phyloP scores from a whole-genome alignment of 35 echinoderm and acorn worm species.

The Apostichopus parvimensis region DNA sequence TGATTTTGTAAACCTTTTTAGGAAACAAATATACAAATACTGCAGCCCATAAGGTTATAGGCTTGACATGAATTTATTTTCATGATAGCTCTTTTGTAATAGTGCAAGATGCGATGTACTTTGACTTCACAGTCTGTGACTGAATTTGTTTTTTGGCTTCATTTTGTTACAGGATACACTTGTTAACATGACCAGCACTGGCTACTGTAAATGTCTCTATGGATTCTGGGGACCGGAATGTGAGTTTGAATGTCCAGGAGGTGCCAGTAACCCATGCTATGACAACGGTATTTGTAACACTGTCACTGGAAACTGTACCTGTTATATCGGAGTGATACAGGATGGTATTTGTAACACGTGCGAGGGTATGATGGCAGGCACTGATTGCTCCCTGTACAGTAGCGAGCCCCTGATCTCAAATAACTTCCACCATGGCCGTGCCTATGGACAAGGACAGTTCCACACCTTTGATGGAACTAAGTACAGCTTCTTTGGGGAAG shows the following conservation, averaged over 20 bases:
- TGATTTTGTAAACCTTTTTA: too few relatives aligned
- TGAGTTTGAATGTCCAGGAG: conserved; percentile 81
- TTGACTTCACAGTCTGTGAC: too few relatives aligned
- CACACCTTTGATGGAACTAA: conserved; percentile 85
- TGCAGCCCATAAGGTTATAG: too few relatives aligned
- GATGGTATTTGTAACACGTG: conserved; percentile 71
- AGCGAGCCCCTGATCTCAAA: neutral
- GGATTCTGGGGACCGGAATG: conserved; percentile 87
- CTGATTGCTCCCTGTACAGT: conserved; percentile 72
- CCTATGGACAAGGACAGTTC: conserved; percentile 82
- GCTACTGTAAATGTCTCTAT: conserved; percentile 67
- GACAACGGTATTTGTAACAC: conserved; percentile 73
- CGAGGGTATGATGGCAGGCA: conserved; percentile 53
- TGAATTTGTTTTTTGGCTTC: too few relatives aligned
- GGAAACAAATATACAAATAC: too few relatives aligned
- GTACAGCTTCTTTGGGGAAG: conserved; percentile 71
- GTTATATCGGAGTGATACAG: conserved; percentile 49
- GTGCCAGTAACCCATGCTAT: conserved; percentile 75
- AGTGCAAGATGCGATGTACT: too few relatives aligned
- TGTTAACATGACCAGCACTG: conserved; percentile 21
- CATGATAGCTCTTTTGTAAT: too few relatives aligned
- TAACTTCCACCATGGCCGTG: conserved; percentile 52
- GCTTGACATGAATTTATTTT: too few relatives aligned
- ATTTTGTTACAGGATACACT: conserved; percentile 2
- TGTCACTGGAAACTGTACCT: conserved; percentile 63